phyloP scores from a whole-genome alignment of 2,797 vertebrate genomes.

The Anguilla megastoma region DNA sequence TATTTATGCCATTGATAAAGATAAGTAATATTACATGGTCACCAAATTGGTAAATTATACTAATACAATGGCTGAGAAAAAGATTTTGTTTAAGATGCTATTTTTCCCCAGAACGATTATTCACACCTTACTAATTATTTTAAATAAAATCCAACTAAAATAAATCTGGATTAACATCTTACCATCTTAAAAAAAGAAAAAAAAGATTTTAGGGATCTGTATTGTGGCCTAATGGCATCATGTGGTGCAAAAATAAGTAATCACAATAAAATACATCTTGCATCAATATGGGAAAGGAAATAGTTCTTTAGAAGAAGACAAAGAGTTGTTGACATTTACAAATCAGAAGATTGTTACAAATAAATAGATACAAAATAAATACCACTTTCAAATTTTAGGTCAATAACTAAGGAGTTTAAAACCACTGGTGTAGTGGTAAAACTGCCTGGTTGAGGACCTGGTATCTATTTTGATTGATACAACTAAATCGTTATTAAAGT shows the following conservation, averaged over 20 bases:
- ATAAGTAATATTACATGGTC: too few species aligned
- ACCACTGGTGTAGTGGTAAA: neutral
- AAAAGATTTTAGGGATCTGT: neutral
- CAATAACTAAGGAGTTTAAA: neutral
- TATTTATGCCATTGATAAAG: neutral
- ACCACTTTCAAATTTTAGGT: neutral
- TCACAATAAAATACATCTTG: neutral
- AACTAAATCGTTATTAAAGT: neutral
- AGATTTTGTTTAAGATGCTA: too few species aligned
- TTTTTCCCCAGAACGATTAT: too few species aligned
- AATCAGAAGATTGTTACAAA: too few species aligned
- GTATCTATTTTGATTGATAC: neutral
- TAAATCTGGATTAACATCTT: neutral
- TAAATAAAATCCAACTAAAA: neutral
- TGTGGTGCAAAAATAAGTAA: neutral
- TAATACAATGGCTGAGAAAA: too few species aligned
- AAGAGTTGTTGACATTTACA: too few species aligned
- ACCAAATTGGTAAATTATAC: too few species aligned
- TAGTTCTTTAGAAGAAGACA: neutral
- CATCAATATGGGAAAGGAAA: neutral
- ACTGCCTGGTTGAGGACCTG: neutral
- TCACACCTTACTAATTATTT: neutral
- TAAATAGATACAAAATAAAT: too few species aligned
- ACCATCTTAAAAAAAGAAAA: neutral
- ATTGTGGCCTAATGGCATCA: neutral